Conservation (phyloP, 1,140 invertebrate genomes). For the Drosophila triauraria region DNA sequence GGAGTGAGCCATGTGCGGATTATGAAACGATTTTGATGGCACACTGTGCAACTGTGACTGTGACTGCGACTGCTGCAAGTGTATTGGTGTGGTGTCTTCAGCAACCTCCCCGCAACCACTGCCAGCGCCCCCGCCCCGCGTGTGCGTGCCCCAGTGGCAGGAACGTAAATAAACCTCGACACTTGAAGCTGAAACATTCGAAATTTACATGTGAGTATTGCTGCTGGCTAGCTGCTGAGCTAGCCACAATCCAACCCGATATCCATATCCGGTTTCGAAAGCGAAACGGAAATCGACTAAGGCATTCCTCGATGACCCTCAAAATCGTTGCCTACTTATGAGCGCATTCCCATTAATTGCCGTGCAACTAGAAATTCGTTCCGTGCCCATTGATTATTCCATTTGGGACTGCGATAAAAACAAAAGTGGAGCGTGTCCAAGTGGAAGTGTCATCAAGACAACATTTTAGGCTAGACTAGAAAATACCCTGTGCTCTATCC, state of each 20-base stretch:
- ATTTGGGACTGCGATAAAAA: constrained; percentile 46
- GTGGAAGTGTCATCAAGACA: constrained; percentile 15
- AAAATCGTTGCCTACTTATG: constrained; percentile 55
- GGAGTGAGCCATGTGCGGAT: constrained; percentile 56
- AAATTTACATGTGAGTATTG: constrained; percentile 73
- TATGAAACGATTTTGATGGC: constrained; percentile 69
- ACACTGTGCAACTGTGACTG: constrained; percentile 44
- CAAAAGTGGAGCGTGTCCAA: constrained; percentile 65
- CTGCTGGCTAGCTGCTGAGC: background rate
- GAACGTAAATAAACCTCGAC: constrained; percentile 76
- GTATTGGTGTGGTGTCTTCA: constrained; percentile 54
- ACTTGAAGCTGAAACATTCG: constrained; percentile 45
- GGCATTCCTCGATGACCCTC: constrained; percentile 48
- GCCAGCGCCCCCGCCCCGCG: constrained; percentile 19
- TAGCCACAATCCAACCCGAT: constrained; percentile 11
- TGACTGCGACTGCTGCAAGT: constrained; percentile 57
- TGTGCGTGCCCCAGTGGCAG: constrained; percentile 38
- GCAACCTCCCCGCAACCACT: constrained; percentile 10
- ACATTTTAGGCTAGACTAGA: background rate
- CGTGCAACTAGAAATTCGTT: constrained; percentile 33
- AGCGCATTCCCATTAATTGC: constrained; percentile 39
- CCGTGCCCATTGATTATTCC: constrained; percentile 68
- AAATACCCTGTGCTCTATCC: constrained; percentile 1
- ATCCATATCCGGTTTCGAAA: constrained; percentile 10
- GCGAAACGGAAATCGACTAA: constrained; percentile 27